Evolutionary conservation across 2,113 vertebrate species (phyloP).

Genomic region (Aphelocoma coerulescens): DNA sequence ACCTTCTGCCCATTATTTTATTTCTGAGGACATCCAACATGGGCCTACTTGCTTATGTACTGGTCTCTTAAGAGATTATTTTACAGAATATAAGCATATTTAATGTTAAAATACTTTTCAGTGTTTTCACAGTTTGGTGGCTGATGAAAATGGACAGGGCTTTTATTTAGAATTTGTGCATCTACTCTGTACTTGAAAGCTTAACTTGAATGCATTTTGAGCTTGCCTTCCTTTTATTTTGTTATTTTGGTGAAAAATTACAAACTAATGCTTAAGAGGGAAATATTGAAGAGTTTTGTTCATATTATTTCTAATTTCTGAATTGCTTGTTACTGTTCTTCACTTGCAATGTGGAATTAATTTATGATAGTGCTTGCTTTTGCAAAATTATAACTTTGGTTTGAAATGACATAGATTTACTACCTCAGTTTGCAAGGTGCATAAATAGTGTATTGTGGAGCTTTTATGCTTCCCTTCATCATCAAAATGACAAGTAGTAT

Average conservation of each 20-base stretch:
- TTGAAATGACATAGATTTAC: neutral
- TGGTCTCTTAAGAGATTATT: neutral
- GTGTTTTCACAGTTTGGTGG: neutral
- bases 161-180: neutral
- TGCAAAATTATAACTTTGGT: neutral
- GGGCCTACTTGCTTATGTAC: neutral
- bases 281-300: neutral
- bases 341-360: neutral
- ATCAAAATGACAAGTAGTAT: neutral
- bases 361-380: neutral
- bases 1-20: neutral
- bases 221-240: slow-evolving; percentile 14
- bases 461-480: neutral
- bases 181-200: neutral
- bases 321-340: neutral
- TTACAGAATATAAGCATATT: neutral
- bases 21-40: neutral
- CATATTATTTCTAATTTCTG: neutral
- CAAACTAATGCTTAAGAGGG: neutral
- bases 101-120: neutral
- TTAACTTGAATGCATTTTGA: neutral
- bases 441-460: neutral
- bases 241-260: neutral
- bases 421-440: neutral
- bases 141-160: neutral